Base-by-base conservation (phyloP, 2,113 vertebrate genomes). In the Collichthys lucidus region DNA sequence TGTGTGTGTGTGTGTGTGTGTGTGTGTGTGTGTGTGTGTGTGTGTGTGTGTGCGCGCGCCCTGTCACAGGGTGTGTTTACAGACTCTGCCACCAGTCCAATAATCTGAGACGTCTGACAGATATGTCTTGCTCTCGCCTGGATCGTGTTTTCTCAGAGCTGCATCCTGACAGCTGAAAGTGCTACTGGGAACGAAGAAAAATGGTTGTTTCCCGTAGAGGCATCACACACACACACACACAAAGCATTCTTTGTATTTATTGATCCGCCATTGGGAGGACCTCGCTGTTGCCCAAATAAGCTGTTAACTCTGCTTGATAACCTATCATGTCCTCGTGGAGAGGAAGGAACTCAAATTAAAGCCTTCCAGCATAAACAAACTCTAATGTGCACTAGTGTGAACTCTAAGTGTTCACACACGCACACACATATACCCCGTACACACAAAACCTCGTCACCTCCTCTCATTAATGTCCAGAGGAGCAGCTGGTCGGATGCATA, bases 351-450 rank as follows among this genome's bases (percentile, higher is more conserved):
- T 77, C n/a, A 77, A 66, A 86, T 72, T 75, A 84, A 76, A 57
- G 62, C 80, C 84, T 70, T 49, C n/a, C 4, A 80, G 80, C 80
- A 67, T 70, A 52, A 77, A 84, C 78, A 79, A 65, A 74, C n/a
- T 1, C 68, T 60, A 46, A 47, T 60, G 79, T 70, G 57, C 55
- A 19, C 40, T 2, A 22, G 31, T 1, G 31, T 35, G 31, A 35
- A 35, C 31, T 35, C 31, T 0, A 61, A 0, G 0, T 22, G 35
- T 62, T 52, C 47, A 53, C 22, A 26, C 53, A 46, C 35, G 26
- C 52, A 44, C 65, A 68, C n/a, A 46, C 64, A n/a, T n/a, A 49
- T 64, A 70, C 57, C 74, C 61, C 49, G 22, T 52, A 53, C 24
- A 77, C 46, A 52, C 31, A 2, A 14, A 40, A 19, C 20, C 3